Percentiles rank a stretch among this genome's conserved stretches.
These are phyloP conservation scores for Papilio polytes DNA, from an alignment of 1,140 invertebrate genomes.

Conservation along the genomic window DNA sequence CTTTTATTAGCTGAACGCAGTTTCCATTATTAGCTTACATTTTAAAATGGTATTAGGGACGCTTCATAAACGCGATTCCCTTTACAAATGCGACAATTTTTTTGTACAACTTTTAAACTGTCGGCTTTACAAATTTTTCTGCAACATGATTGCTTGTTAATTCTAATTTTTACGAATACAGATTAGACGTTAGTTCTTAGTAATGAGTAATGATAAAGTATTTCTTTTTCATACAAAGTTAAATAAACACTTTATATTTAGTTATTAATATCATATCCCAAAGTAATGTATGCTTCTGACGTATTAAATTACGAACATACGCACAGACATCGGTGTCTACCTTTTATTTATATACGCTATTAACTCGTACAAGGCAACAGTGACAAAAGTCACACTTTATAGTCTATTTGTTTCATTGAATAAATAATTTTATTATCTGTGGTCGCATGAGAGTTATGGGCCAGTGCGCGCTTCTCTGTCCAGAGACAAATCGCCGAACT, in stretches of 20 bases:
- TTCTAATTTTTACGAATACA: neutral
- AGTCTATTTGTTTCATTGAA: conserved; percentile 78
- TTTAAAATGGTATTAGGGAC: conserved; percentile 60
- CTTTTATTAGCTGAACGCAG: conserved; percentile 62
- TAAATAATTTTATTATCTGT: conserved; percentile 75
- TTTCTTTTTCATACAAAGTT: neutral
- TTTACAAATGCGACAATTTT: conserved; percentile 9
- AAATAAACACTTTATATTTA: neutral
- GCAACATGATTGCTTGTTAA: neutral
- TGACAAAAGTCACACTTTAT: conserved; percentile 79
- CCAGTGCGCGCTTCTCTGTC: too few relatives aligned
- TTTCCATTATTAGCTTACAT: conserved; percentile 64
- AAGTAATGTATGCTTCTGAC: conserved; percentile 38
- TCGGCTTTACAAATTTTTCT: neutral
- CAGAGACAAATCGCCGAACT: too few relatives aligned
- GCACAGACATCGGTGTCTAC: conserved; percentile 40
- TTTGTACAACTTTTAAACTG: neutral
- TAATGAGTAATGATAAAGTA: neutral
- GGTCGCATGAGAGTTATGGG: conserved; percentile 1
- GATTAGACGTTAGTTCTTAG: neutral
- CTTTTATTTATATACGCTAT: conserved; percentile 69
- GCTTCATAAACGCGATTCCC: conserved; percentile 34
- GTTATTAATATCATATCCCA: conserved; percentile 2
- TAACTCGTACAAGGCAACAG: conserved; percentile 66
- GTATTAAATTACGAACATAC: conserved; percentile 48